Base-by-base conservation (phyloP, 1,140 invertebrate genomes). In the Drosophila baimaii region DNA sequence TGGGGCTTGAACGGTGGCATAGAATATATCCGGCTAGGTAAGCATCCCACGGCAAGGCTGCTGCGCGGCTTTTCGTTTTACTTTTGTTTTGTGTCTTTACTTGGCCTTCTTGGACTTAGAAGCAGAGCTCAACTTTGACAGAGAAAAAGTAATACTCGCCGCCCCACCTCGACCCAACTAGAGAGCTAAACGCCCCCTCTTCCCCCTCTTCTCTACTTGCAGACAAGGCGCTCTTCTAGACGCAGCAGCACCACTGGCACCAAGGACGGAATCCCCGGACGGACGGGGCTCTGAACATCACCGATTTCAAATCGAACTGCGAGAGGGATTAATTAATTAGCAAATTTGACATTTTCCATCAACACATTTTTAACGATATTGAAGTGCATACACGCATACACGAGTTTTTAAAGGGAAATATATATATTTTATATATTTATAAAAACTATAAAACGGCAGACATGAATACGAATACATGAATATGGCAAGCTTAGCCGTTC, bases 361-460 rank as follows among this genome's bases (percentile, higher is more conserved):
- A 69, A 64, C 59, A 86, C 83, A 86, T 86, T 83, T 88, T 88
- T 79, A 83, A 88, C 59, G 64, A 69, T 79, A 71, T 68, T 63
- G 46, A 76, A 85, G 66, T 68, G 81, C 74, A 85, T 79, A 85
- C 27, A 49, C 51, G 25, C 15, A 37, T 21, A 35, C 78, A 76
- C 81, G 77, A 83, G 80, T 83, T 88, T 88, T 86, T 66, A 83
- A 86, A 68, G 43, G 63, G 58, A 61, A 71, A 86, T 51, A 84
- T 76, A 85, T 85, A 85, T 85, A 85, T 85, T 85, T 85, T 85
- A 86, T 85, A 85, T 85, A 82, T 88, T 86, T 88, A 86, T 82
- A 86, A 86, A 88, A 82, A 88, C 66, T 83, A 82, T 77, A 70
- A 89, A 81, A 82, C 72, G 61, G 69, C 70, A 74, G 61, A 78